Evolutionary conservation across 2,888 invertebrate species (phyloP), one percentile per base, ranked within the genome.

Genomic region (Osmoderma eremita): DNA sequence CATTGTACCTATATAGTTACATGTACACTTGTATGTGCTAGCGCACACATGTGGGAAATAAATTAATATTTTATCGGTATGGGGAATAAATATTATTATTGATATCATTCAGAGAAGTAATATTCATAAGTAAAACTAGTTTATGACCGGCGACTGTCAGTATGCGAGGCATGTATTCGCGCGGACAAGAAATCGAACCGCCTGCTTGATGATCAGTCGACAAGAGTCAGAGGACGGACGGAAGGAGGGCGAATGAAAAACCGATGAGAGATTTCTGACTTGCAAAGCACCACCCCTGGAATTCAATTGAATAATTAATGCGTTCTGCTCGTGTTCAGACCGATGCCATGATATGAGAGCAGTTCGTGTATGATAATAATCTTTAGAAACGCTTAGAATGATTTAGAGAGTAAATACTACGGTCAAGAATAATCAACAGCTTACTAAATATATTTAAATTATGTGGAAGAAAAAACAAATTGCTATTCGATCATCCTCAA

Each of bases 21-120:
- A 10, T 30, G 10, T 30, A 30, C 30, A 10, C 6, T 30, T 30
- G 10, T 30, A 5, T 30, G 10, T 30, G 30, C 30, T n/a, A n/a
- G n/a, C n/a, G n/a, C 53, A 51, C 10, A 36, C 65, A 58, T 65
- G 68, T 63, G 69, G 64, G 67, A 69, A 69, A 67, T 66, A 69
- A 67, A 69, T 69, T 69, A 70, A 70, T 70, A 70, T 66, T 63
- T 67, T 66, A 70, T 68, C 61, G 70, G 70, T 64, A 70, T 68
- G 70, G 54, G n/a, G 68, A 68, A 65, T 69, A 65, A 68, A 68
- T 65, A 61, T 65, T 50, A 67, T 68, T 68, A 70, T 70, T 70
- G 70, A 66, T 48, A 63, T 56, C 68, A 70, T 70, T 70, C 70
- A 65, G 45, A 66, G 70, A 70, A 70, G 70, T 67, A 66, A 70